phyloP scores from a whole-genome alignment of 1,140 invertebrate genomes.

The Adoxophyes honmai region DNA sequence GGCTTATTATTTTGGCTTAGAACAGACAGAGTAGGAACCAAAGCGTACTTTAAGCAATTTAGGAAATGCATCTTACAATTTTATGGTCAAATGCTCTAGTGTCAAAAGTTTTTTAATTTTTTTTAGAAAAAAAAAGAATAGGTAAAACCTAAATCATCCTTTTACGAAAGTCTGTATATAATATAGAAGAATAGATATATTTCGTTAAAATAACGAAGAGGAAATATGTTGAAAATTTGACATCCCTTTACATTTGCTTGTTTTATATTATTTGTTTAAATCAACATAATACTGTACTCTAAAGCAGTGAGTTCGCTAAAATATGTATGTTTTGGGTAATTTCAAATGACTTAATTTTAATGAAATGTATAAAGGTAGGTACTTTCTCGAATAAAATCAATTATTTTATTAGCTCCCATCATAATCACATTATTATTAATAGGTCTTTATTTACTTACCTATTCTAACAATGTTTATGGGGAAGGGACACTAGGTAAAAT shows the following conservation, averaged over 20 bases:
- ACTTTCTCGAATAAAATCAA: no score
- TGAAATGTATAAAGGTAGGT: no score
- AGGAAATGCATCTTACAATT: constrained; percentile 8
- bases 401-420: no score
- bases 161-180: constrained; percentile 53
- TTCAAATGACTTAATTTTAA: no score
- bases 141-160: constrained; percentile 15
- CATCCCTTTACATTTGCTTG: constrained; percentile 39
- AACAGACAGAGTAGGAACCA: constrained; percentile 32
- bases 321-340: no score
- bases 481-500: no score
- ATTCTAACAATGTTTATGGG: no score
- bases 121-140: constrained; percentile 29
- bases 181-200: constrained; percentile 59
- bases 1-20: constrained; percentile 66
- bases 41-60: constrained; percentile 23
- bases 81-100: constrained; percentile 44
- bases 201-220: constrained; percentile 53
- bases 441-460: no score
- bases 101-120: constrained; percentile 34
- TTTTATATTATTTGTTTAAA: neutral
- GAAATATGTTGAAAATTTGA: constrained; percentile 40
- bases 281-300: no score
- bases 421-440: no score
- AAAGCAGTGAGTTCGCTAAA: no score